Percentiles rank a stretch among this genome's conserved stretches.
Evolutionary conservation across 2,797 vertebrate species (phyloP).

Genomic region (Bovichtus variegatus): DNA sequence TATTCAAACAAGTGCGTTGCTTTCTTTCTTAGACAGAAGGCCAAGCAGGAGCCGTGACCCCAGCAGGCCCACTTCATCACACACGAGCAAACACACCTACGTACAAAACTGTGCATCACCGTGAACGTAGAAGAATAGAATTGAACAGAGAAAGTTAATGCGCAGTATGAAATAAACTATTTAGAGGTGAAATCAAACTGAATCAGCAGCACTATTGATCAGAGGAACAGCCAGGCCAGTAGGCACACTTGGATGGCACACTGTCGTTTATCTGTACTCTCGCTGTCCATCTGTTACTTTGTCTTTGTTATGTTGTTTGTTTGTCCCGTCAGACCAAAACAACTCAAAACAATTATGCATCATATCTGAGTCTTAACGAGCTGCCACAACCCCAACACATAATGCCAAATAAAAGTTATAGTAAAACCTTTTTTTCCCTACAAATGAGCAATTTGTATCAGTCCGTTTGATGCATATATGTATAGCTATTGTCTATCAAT

Average conservation of each 20-base stretch:
- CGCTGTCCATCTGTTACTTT: slow-evolving; percentile 60
- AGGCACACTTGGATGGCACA: slow-evolving; percentile 47
- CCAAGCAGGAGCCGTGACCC: slow-evolving; percentile 50
- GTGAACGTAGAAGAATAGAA: slow-evolving; percentile 4
- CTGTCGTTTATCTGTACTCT: slow-evolving; percentile 55
- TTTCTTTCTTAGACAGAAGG: slow-evolving; percentile 62
- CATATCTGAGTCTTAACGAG: background rate
- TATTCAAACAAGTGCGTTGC: slow-evolving; percentile 66
- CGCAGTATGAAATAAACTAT: background rate
- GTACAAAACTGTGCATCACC: slow-evolving; percentile 18
- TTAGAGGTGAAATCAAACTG: slow-evolving; percentile 17
- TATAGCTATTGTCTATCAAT: background rate
- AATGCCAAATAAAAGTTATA: background rate
- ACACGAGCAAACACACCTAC: slow-evolving; percentile 52
- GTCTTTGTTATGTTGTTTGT: slow-evolving; percentile 70
- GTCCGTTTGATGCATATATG: background rate
- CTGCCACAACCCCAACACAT: background rate
- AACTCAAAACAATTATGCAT: slow-evolving; percentile 9
- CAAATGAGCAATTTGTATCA: background rate
- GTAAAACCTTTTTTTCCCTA: background rate
- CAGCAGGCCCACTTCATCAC: slow-evolving; percentile 27
- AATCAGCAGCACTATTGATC: background rate
- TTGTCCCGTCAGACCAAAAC: slow-evolving; percentile 45
- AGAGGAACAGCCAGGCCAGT: background rate
- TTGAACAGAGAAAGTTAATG: background rate